Base-by-base conservation (phyloP, 2,113 vertebrate genomes). In the Smithornis capensis region DNA sequence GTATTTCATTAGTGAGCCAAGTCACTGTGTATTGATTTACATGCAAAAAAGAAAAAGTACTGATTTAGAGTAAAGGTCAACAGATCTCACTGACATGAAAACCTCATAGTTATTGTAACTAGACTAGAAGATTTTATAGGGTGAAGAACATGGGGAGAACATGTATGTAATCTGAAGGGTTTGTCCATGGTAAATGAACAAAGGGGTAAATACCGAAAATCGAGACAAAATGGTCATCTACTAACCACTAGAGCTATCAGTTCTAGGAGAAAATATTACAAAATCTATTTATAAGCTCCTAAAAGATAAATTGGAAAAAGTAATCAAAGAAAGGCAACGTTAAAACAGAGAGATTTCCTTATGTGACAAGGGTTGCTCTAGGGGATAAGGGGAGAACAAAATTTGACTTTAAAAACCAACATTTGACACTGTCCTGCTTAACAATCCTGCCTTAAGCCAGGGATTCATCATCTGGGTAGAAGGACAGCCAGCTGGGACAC, bases 41-140 rank as follows among this genome's bases (percentile, higher is more conserved):
- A 79, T 17, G 16, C 68, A 12, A 82, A 89, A 86, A 90, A 40
- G 16, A 76, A 53, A n/a, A 91, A 92, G 37, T 62, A 85, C 42
- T 45, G 40, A 95, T 82, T 91, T 81, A 89, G 29, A 73, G 23
- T 73, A 82, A 95, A 95, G 91, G 73, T 89, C 84, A 76, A 73
- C 25, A 79, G 31, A 76, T 71, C 77, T 89, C 60, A 40, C 25
- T 68, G 40, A 19, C 37, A 57, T 71, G 49, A 21, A 78, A 69
- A 91, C 24, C 3, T 75, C 17, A 45, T 28, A 45, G 50, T 9
- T 73, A 42, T 13, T 47, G 25, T 85, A n/a, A 55, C 14, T 53
- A 87, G 53, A 68, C 42, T 10, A 82, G 22, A 31, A 63, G 42
- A 35, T 57, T 37, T 71, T 79, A 25, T 4, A 14, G 22, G 22